phyloP scores from a whole-genome alignment of 2,113 vertebrate species.

The Pseudonaja textilis region DNA sequence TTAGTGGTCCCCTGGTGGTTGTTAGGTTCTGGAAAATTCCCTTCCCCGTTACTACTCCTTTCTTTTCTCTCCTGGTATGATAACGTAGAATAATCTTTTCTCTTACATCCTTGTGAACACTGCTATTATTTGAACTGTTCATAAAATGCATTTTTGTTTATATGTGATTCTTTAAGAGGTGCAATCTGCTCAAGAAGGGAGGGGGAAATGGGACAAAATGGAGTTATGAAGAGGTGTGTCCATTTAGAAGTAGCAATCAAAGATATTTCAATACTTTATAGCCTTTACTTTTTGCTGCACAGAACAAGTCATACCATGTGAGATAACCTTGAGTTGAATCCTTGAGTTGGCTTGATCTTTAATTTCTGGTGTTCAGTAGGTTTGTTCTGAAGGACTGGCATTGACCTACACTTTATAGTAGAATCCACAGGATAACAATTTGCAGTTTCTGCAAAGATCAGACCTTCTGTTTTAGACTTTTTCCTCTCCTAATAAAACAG shows the following conservation, averaged over 20 bases:
- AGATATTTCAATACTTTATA: background rate
- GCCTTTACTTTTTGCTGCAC: background rate
- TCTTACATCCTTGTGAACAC: background rate
- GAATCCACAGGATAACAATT: background rate
- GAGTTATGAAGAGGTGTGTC: background rate
- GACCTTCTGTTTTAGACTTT: background rate
- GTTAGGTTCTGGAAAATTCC: background rate
- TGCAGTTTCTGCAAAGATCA: background rate
- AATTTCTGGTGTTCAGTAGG: background rate
- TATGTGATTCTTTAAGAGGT: background rate
- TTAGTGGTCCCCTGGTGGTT: background rate
- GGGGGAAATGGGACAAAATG: background rate
- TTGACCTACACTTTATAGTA: background rate
- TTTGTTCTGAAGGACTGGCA: background rate
- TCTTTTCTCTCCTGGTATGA: background rate
- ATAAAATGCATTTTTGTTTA: background rate
- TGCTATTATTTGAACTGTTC: background rate
- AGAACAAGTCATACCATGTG: background rate
- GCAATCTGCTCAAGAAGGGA: background rate
- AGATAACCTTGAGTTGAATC: background rate
- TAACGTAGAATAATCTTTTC: background rate
- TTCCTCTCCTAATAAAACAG: background rate
- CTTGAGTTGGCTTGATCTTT: background rate
- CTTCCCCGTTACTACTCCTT: background rate
- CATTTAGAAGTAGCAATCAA: background rate